Percentiles rank a stretch among this genome's conserved stretches.
These are phyloP conservation scores for Zaprionus camerounensis DNA, from an alignment of 1,140 invertebrate species.

Conservation along the genomic window DNA sequence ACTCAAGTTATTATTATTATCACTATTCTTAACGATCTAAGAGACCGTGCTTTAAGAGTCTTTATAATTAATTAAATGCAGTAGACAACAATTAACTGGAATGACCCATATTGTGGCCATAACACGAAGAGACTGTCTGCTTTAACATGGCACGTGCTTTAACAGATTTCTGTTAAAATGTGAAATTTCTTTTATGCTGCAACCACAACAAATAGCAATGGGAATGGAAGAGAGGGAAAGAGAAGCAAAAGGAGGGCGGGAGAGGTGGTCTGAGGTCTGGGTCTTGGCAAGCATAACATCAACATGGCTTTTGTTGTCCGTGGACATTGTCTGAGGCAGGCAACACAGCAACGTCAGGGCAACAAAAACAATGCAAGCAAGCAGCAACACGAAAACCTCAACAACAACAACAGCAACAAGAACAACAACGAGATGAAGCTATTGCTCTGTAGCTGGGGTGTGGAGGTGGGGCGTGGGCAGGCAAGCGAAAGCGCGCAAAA, in stretches of 20 bases:
- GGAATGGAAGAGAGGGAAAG: background rate
- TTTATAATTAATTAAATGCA: background rate
- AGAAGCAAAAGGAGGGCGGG: background rate
- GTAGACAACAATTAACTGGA: background rate
- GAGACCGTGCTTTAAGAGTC: background rate
- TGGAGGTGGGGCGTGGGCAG: background rate
- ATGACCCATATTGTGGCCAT: constrained; percentile 29
- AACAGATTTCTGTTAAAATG: constrained; percentile 42
- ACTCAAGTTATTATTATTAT: background rate
- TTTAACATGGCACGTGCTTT: constrained; percentile 22
- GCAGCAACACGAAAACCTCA: constrained; percentile 5
- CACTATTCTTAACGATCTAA: background rate
- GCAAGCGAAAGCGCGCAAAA: constrained; percentile 53
- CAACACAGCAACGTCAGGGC: constrained; percentile 22
- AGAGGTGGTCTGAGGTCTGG: constrained; percentile 26
- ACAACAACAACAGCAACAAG: constrained; percentile 15
- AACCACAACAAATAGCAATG: constrained; percentile 13
- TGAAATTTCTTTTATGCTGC: constrained; percentile 16
- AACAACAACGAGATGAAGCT: constrained; percentile 24
- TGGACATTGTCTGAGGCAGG: constrained; percentile 67
- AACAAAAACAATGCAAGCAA: constrained; percentile 46
- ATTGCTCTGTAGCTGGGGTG: background rate
- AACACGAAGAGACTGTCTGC: background rate
- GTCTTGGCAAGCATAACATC: constrained; percentile 43
- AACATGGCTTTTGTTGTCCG: constrained; percentile 66